These are phyloP conservation scores for Diarsia brunnea DNA, from an alignment of 2,888 invertebrate genomes.

Conservation along the genomic window DNA sequence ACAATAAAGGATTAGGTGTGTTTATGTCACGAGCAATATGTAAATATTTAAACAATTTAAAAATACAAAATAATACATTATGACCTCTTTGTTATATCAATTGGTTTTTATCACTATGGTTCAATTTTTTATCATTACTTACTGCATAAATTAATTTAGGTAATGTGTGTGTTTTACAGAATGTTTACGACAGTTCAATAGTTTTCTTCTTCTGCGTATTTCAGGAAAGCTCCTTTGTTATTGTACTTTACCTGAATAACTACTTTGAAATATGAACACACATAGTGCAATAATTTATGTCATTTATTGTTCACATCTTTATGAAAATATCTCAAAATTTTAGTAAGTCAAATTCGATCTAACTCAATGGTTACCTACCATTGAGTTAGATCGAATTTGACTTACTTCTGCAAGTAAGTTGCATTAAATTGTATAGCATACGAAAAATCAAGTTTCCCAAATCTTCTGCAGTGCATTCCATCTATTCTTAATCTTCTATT, in stretches of 20 bases:
- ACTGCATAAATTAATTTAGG: conserved; percentile 17
- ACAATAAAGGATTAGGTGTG: not conserved
- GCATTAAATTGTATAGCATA: conserved; percentile 36
- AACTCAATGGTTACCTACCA: too few relatives aligned
- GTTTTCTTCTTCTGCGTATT: conserved; percentile 20
- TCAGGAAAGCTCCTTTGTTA: not conserved
- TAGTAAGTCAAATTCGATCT: too few relatives aligned
- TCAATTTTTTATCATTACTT: conserved; percentile 21
- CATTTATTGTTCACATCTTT: conserved; percentile 11
- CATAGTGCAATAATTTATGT: conserved; percentile 12
- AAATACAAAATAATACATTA: conserved; percentile 5
- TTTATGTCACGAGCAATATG: not conserved
- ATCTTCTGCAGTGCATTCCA: conserved; percentile 57
- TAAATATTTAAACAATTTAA: not conserved
- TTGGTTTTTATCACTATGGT: conserved; percentile 27
- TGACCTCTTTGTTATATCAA: not conserved
- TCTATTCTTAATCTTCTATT: conserved; percentile 40
- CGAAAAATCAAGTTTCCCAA: not conserved
- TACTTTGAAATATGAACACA: conserved; percentile 3
- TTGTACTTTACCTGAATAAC: not conserved
- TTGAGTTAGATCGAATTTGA: conserved; percentile 8
- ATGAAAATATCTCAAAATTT: conserved; percentile 2
- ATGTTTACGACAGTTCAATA: conserved; percentile 7
- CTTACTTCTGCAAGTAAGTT: conserved; percentile 20
- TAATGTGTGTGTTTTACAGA: conserved; percentile 29